Conservation (phyloP, 2,797 vertebrate genomes). For the Danio jaintianensis region DNA sequence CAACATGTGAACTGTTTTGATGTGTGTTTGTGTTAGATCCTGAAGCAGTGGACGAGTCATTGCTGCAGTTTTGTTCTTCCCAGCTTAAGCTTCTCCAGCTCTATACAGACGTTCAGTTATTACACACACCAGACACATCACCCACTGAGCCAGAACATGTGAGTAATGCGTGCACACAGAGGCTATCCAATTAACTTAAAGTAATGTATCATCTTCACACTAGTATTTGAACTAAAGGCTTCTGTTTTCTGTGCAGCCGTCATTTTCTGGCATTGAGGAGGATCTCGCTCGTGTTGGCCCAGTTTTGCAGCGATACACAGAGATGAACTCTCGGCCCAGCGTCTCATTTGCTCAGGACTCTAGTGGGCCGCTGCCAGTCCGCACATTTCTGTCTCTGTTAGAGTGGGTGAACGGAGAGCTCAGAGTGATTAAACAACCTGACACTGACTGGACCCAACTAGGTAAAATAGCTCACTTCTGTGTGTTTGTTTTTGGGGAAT, state of each 20-base stretch:
- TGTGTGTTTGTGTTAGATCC: constrained; percentile 76
- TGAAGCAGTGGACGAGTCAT: constrained; percentile 85
- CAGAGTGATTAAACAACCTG: constrained; percentile 71
- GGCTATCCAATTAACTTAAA: not conserved
- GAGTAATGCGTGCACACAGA: constrained; percentile 59
- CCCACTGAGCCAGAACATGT: constrained; percentile 79
- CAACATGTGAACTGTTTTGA: constrained; percentile 10
- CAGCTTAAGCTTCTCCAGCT: constrained; percentile 90
- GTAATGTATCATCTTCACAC: not conserved
- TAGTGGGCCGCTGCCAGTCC: constrained; percentile 74
- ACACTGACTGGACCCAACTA: constrained; percentile 76
- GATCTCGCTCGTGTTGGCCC: constrained; percentile 82
- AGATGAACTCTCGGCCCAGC: constrained; percentile 76
- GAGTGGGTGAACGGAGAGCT: constrained; percentile 82
- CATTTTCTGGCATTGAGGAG: constrained; percentile 74
- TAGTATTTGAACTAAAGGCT: not conserved
- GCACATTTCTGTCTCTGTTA: constrained; percentile 88
- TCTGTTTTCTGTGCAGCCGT: constrained; percentile 47
- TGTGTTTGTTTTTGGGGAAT: no score
- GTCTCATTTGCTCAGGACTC: constrained; percentile 85
- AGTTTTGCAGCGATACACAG: constrained; percentile 84
- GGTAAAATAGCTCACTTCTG: constrained; percentile 67
- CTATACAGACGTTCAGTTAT: constrained; percentile 84
- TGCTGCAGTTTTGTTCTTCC: constrained; percentile 88
- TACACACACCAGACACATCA: constrained; percentile 73